A percentile compares a stretch with the other conserved stretches of the same genome.
Evolutionary conservation across 2,888 invertebrate genomes (phyloP).

Genomic region (Hirtodrosophila histrioides): DNA sequence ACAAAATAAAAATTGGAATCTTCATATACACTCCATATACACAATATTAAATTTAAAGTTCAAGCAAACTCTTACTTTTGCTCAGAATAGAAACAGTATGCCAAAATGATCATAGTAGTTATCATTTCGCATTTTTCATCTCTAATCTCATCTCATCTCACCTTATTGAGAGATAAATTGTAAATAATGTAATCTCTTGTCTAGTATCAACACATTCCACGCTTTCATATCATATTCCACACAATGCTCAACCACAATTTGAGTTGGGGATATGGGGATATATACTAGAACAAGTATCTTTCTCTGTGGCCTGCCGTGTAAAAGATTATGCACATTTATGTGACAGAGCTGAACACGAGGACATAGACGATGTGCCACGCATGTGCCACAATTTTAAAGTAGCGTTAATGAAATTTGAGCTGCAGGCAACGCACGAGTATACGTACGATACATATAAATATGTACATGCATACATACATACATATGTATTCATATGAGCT

Average conservation of each 20-base stretch:
- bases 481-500: not conserved
- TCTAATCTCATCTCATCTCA: too few relatives aligned
- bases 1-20: too few relatives aligned
- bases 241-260: conserved; percentile 18
- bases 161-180: too few relatives aligned
- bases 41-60: too few relatives aligned
- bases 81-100: too few relatives aligned
- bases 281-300: conserved; percentile 10
- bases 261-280: not conserved
- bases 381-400: conserved; percentile 76
- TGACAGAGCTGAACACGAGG: conserved; percentile 50
- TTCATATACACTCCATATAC: too few relatives aligned
- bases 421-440: conserved; percentile 28
- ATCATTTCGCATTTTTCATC: too few relatives aligned
- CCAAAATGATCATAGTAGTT: too few relatives aligned
- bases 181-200: not conserved
- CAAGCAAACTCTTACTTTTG: too few relatives aligned
- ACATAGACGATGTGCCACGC: conserved; percentile 47
- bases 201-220: conserved; percentile 1
- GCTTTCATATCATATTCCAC: conserved; percentile 8
- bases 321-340: conserved; percentile 76
- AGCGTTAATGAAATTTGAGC: conserved; percentile 72
- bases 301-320: conserved; percentile 50
- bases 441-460: not conserved
- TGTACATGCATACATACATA: not conserved